Base-by-base conservation (phyloP, 2,113 vertebrate species). In the Salvator merianae region DNA sequence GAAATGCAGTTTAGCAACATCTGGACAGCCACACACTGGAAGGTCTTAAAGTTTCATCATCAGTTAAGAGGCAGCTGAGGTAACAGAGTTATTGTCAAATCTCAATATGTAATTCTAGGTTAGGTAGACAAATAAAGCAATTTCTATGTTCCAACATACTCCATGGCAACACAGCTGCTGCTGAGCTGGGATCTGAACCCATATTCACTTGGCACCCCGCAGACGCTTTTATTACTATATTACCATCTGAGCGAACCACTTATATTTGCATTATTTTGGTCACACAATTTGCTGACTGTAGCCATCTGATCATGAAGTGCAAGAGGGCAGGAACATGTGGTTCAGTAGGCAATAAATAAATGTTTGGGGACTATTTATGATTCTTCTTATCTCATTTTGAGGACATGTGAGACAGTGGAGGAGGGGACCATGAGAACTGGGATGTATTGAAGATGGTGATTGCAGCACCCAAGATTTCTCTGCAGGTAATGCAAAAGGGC, bases 311-410 rank as follows among this genome's bases (percentile, higher is more conserved):
- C 62, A 69, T 22, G 53, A 24, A 71, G 38, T 32, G 1, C 38
- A 79, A 20, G 30, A 30, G 13, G 83, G 68, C 40, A 50, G 7
- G 34, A 72, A 22, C 53, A 65, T 22, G 53, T 5, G 53, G 50
- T 16, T 20, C 53, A 63, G 13, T 40, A 36, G 36, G 36, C 53
- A 72, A 47, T 71, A 70, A 84, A 32, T 16, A 83, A 26, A 71
- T 68, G 40, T 72, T 47, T 71, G 72, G 53, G 77, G 72, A 38
- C 72, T 72, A 84, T 79, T 79, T 84, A 84, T 79, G 83, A 26
- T 34, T 72, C 59, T 79, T 40, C 77, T 84, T 84, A 84, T 84
- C 83, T 84, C 69, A 32, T 59, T 43, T 34, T 40, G 53, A 28
- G 75, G 59, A 68, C 36, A n/a, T 4, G 13, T 12, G 20, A 32